Evolutionary conservation across 2,797 vertebrate species (phyloP), one percentile per base, ranked within the genome.

Genomic region (Denticeps clupeoides): DNA sequence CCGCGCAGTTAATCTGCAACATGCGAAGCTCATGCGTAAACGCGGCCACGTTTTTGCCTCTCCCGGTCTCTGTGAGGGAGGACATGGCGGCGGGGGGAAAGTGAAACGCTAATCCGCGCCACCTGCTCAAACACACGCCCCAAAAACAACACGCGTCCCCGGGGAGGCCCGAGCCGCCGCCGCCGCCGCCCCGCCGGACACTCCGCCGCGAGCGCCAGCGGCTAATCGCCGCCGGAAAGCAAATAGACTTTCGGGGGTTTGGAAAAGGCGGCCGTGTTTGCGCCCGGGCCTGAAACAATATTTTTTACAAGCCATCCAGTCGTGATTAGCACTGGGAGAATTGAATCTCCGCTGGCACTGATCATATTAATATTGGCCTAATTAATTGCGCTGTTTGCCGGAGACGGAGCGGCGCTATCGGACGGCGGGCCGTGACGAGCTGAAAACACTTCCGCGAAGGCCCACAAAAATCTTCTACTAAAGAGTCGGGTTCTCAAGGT

Each of bases 91-190:
- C n/a, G n/a, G n/a, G n/a, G n/a, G n/a, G n/a, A n/a, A n/a, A n/a
- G n/a, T n/a, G n/a, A n/a, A n/a, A n/a, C n/a, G n/a, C 89, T 99
- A 97, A 97, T 99, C 91, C 91, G 85, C 87, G 89, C 90, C 90
- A 95, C 90, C 91, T 97, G 91, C 89, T 95, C 91, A 97, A 98
- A 96, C 77, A 86, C 61, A 56, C 53, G 28, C 41, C 55, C 67
- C 69, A 73, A 61, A 79, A 75, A 79, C 67, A 74, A 76, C 69
- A 67, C 70, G 62, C 70, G 70, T 68, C 57, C 46, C 62, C 64
- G 60, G 63, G 72, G 59, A 61, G 67, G 68, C 67, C 61, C 62
- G 28, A 67, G 65, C 26, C 71, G n/a, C 51, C 71, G 56, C 72
- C 73, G 74, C 69, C 54, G 70, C 72, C 70, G 70, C 67, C 55